These are phyloP conservation scores for Clarias gariepinus DNA, from an alignment of 2,113 vertebrate species.

Conservation along the genomic window DNA sequence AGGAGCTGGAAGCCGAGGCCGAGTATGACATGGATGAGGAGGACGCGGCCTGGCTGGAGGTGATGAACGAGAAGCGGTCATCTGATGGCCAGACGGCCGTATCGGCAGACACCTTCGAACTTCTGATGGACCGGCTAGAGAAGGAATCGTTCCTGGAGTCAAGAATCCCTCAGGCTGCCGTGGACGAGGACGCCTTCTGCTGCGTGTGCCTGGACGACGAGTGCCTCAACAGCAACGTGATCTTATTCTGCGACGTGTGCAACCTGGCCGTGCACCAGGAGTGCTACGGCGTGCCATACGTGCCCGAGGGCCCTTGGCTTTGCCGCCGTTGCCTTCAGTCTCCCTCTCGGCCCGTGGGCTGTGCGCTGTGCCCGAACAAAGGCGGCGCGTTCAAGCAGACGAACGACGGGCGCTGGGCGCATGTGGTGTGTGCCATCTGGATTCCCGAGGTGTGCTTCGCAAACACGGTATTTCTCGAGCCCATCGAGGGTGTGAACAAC, in stretches of 20 bases:
- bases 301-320: slow-evolving; percentile 96
- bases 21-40: slow-evolving; percentile 99
- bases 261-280: slow-evolving; percentile 98
- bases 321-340: slow-evolving; percentile 97
- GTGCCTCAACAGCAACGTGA: slow-evolving; percentile 98
- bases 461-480: slow-evolving; percentile 97
- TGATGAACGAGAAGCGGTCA: slow-evolving; percentile 85
- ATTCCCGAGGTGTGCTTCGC: slow-evolving; percentile 98
- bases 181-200: slow-evolving; percentile 96
- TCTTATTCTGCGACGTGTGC: slow-evolving; percentile 97
- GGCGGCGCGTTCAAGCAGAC: slow-evolving; percentile 98
- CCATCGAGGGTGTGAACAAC: slow-evolving; percentile 90
- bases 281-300: slow-evolving; percentile 95
- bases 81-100: slow-evolving; percentile 81
- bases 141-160: slow-evolving; percentile 93
- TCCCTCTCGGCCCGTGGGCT: slow-evolving; percentile 90
- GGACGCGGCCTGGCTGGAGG: slow-evolving; percentile 91
- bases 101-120: slow-evolving; percentile 87
- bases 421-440: slow-evolving; percentile 98
- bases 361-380: slow-evolving; percentile 92
- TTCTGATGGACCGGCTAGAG: slow-evolving; percentile 89
- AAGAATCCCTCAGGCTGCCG: slow-evolving; percentile 81
- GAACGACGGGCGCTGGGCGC: slow-evolving; percentile 91
- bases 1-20: slow-evolving; percentile 85
- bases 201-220: slow-evolving; percentile 98